Conservation (phyloP, 2,888 invertebrate genomes). For the Homarus gammarus region DNA sequence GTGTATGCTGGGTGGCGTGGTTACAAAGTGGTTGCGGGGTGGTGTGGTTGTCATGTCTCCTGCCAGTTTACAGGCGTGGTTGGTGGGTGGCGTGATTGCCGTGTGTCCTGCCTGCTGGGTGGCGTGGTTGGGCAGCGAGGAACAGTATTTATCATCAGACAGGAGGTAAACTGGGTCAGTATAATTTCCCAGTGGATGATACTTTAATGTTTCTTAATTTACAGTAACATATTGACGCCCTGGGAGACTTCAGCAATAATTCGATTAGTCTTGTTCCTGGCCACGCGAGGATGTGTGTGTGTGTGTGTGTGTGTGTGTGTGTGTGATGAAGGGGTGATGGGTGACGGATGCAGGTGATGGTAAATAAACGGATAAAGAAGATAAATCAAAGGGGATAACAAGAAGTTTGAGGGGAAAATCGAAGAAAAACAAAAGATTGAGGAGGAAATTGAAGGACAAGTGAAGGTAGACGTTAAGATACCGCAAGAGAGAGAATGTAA, state of each 20-base stretch:
- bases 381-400: neutral
- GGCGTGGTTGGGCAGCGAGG: neutral
- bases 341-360: too few relatives aligned
- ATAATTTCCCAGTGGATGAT: neutral
- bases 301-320: neutral
- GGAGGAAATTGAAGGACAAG: too few relatives aligned
- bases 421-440: neutral
- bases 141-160: neutral
- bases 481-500: neutral
- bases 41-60: too few relatives aligned
- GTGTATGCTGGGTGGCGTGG: too few relatives aligned
- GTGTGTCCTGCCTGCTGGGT: too few relatives aligned
- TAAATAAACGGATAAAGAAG: neutral
- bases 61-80: too few relatives aligned
- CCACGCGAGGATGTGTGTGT: too few relatives aligned
- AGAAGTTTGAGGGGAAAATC: neutral
- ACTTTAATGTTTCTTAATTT: constrained; percentile 10
- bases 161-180: neutral
- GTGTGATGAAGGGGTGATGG: too few relatives aligned
- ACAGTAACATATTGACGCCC: neutral
- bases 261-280: neutral
- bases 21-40: too few relatives aligned
- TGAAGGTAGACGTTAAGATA: too few relatives aligned
- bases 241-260: neutral
- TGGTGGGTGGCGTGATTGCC: too few relatives aligned